Percentiles rank a stretch among this genome's conserved stretches.
Conservation (phyloP, 2,797 vertebrate genomes). For the Scarus forsteni region DNA sequence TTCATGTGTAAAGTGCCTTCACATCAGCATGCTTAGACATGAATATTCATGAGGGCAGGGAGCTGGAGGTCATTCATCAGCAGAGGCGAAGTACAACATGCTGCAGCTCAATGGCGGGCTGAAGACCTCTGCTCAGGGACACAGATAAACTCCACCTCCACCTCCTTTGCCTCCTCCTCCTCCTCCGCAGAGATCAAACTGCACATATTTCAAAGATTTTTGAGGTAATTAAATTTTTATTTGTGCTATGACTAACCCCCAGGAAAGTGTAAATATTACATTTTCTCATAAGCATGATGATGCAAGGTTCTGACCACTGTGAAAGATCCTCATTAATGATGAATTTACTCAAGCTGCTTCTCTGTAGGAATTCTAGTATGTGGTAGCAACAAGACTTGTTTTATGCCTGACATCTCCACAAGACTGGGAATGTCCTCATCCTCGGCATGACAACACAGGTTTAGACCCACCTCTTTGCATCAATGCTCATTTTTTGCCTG, state of each 20-base stretch:
- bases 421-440: too few relatives aligned
- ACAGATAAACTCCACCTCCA: constrained; percentile 17
- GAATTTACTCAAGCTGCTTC: background rate
- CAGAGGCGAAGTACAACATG: constrained; percentile 29
- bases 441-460: too few relatives aligned
- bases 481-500: too few relatives aligned
- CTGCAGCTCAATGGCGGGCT: constrained; percentile 15
- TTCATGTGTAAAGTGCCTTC: constrained; percentile 45
- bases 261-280: constrained; percentile 24
- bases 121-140: constrained; percentile 19
- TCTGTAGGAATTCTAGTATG: background rate
- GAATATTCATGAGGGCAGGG: constrained; percentile 63
- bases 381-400: too few relatives aligned
- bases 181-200: constrained; percentile 30
- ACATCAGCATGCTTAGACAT: constrained; percentile 45
- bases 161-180: background rate
- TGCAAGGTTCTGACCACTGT: constrained; percentile 17
- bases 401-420: too few relatives aligned
- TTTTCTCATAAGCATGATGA: constrained; percentile 27
- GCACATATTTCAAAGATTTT: constrained; percentile 32
- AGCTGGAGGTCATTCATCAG: constrained; percentile 43
- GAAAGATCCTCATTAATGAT: constrained; percentile 21
- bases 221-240: constrained; percentile 19
- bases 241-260: constrained; percentile 33
- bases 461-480: too few relatives aligned